These are phyloP conservation scores for Argynnis bischoffii DNA, from an alignment of 2,888 invertebrate species.

Conservation along the genomic window DNA sequence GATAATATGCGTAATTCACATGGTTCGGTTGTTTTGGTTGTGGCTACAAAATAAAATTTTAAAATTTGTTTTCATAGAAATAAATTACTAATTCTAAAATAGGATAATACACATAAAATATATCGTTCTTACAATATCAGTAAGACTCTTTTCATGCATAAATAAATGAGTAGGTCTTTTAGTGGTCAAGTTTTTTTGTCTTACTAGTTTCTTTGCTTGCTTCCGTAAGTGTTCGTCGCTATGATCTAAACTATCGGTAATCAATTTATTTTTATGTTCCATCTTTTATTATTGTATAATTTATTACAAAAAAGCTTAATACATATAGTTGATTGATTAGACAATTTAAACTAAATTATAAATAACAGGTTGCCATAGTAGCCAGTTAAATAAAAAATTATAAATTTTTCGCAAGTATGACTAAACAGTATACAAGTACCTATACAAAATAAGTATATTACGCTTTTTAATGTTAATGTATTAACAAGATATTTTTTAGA, in stretches of 20 bases:
- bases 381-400: too few relatives aligned
- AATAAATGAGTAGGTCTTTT: slow-evolving; percentile 76
- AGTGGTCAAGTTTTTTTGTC: slow-evolving; percentile 53
- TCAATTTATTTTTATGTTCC: slow-evolving; percentile 44
- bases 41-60: slow-evolving; percentile 58
- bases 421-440: too few relatives aligned
- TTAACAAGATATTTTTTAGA: too few relatives aligned
- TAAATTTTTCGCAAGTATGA: too few relatives aligned
- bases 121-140: slow-evolving; percentile 77
- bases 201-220: slow-evolving; percentile 65
- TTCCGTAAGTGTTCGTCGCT: slow-evolving; percentile 60
- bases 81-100: not conserved
- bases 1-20: slow-evolving; percentile 87
- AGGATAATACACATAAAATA: slow-evolving; percentile 14
- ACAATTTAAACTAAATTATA: slow-evolving; percentile 7
- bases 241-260: slow-evolving; percentile 48
- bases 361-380: slow-evolving; percentile 13
- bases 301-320: too few relatives aligned
- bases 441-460: too few relatives aligned
- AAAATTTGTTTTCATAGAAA: not conserved
- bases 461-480: too few relatives aligned
- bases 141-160: slow-evolving; percentile 82
- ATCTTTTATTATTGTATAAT: slow-evolving; percentile 36
- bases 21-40: slow-evolving; percentile 62
- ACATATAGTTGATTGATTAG: not conserved